A percentile compares a stretch with the other conserved stretches of the same genome.
phyloP scores from a whole-genome alignment of 2,888 invertebrate genomes.

The Ptychoptera albimana region DNA sequence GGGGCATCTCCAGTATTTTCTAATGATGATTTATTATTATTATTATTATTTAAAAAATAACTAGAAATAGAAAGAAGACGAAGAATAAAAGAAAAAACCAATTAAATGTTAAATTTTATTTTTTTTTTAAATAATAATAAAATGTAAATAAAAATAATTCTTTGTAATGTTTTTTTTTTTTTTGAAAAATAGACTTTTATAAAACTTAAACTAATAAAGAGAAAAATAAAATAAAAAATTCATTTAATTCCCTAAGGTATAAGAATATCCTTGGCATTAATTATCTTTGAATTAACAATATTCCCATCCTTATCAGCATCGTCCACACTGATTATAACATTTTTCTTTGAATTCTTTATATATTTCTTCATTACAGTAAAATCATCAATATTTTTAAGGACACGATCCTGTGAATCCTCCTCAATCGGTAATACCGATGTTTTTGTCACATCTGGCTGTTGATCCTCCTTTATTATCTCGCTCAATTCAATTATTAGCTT shows the following conservation, averaged over 20 bases:
- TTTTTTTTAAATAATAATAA: too few species aligned
- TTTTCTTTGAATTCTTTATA: conserved; percentile 20
- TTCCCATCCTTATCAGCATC: conserved; percentile 50
- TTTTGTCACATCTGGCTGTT: not conserved
- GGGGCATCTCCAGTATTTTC: too few species aligned
- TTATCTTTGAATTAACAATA: conserved; percentile 39
- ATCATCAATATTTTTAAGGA: conserved; percentile 4
- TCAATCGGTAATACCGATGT: conserved; percentile 6
- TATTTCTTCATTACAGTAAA: conserved; percentile 9
- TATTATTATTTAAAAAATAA: too few species aligned
- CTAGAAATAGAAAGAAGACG: too few species aligned
- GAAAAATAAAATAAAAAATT: too few species aligned
- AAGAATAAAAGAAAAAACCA: too few species aligned
- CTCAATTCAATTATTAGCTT: conserved; percentile 12
- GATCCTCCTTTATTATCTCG: conserved; percentile 12
- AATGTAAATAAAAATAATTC: too few species aligned
- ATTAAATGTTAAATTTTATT: too few species aligned
- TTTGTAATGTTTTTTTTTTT: too few species aligned
- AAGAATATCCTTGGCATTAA: conserved; percentile 35
- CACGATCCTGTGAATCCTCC: conserved; percentile 2
- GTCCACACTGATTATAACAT: conserved; percentile 45
- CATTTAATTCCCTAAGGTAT: conserved; percentile 4
- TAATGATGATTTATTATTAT: too few species aligned
- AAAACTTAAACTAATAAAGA: too few species aligned
- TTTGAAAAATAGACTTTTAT: too few species aligned